Conservation (phyloP, 2,888 invertebrate species). For the Cryptus armator region DNA sequence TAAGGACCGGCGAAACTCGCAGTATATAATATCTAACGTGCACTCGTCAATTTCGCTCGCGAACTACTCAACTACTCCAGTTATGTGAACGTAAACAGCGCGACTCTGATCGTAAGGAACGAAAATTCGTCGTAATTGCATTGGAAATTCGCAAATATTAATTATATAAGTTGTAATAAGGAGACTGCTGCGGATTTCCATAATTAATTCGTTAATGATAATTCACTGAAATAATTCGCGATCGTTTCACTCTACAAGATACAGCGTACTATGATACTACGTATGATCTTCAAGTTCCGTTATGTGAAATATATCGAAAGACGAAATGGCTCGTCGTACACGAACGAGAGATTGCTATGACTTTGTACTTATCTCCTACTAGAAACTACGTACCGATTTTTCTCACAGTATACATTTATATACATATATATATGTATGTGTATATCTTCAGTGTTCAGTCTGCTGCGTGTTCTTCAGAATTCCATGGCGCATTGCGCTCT, state of each 20-base stretch:
- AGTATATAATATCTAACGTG: neutral
- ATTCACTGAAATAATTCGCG: neutral
- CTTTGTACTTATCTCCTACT: too few species aligned
- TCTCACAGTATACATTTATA: neutral
- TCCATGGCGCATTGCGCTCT: neutral
- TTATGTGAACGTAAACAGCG: neutral
- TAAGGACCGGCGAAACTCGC: constrained; percentile 8
- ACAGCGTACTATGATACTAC: neutral
- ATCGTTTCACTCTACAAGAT: neutral
- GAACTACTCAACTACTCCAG: neutral
- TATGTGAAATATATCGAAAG: too few species aligned
- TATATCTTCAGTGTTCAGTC: neutral
- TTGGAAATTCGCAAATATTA: too few species aligned
- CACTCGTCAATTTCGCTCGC: neutral
- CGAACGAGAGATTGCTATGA: too few species aligned
- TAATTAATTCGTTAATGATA: neutral
- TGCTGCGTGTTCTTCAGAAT: neutral
- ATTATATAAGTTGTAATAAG: neutral
- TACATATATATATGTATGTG: too few species aligned
- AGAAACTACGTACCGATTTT: too few species aligned
- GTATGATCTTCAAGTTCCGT: too few species aligned
- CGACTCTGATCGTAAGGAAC: constrained; percentile 1
- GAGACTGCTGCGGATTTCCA: neutral
- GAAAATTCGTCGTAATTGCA: neutral
- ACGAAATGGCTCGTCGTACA: too few species aligned